Conservation (phyloP, 2,888 invertebrate species). For the Eupeodes luniger region DNA sequence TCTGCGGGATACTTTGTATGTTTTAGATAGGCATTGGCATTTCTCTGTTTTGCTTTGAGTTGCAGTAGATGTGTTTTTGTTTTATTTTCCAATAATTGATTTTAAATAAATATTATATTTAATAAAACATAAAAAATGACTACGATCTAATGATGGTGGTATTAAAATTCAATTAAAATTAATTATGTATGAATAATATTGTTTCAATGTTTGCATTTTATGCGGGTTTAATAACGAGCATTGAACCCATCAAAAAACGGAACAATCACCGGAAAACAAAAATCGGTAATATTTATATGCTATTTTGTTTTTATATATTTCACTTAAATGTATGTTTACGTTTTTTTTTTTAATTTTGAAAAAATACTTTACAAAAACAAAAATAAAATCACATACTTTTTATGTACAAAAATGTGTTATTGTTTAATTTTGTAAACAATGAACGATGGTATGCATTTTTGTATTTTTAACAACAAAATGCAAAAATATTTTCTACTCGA, state of each 20-base stretch:
- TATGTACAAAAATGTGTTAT: too few relatives aligned
- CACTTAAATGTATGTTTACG: too few relatives aligned
- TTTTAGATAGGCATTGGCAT: neutral
- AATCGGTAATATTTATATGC: neutral
- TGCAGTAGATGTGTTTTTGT: neutral
- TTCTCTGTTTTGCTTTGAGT: neutral
- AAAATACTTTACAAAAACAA: too few relatives aligned
- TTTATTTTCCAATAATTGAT: neutral
- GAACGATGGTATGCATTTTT: too few relatives aligned
- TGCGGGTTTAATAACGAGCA: neutral
- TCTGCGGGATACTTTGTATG: neutral
- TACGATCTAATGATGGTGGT: neutral
- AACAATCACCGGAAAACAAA: neutral
- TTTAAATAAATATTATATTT: neutral
- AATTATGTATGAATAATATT: neutral
- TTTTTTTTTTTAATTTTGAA: too few relatives aligned
- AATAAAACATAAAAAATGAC: neutral
- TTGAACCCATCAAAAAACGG: neutral
- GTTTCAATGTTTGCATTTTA: neutral
- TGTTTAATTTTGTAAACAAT: too few relatives aligned
- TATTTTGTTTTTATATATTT: neutral
- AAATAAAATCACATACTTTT: too few relatives aligned
- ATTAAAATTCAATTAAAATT: slow-evolving; percentile 9
- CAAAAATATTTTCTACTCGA: too few relatives aligned
- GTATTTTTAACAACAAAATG: too few relatives aligned